Evolutionary conservation across 2,113 vertebrate genomes (phyloP), one percentile per base, ranked within the genome.

Genomic region (Caranx melampygus): DNA sequence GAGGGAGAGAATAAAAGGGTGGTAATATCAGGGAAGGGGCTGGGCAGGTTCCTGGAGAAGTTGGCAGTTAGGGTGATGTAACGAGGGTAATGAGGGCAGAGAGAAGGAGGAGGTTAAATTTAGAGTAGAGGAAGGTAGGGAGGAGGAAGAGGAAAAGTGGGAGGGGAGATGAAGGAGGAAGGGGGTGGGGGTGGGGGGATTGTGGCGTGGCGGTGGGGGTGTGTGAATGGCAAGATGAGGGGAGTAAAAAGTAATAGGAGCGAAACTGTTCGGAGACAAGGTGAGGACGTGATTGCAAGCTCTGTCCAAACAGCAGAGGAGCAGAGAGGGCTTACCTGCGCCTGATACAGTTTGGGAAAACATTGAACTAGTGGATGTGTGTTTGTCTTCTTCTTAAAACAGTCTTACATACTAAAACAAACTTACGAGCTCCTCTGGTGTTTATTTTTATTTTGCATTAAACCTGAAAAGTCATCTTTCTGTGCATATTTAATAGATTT

Each of bases 71-170:
- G 26, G 47, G 8, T 73, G 66, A 82, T 78, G 45, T 76, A 86
- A 75, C 61, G 10, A 71, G 64, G 75, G 57, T 76, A 79, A 81
- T 69, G 68, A 73, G 80, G 37, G 63, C 54, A 70, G 59, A 81
- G 26, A 79, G 71, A 26, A 21, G 44, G 63, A 60, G 34, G 62
- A 40, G 12, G 78, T 70, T 78, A 35, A 71, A 51, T 68, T 71
- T 55, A 40, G 45, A 64, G 73, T 44, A 64, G 59, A 44, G 42
- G 44, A 18, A 64, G 37, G 26, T n/a, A 54, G 37, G 69, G 55
- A 45, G 72, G 11, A 61, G 31, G 51, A 73, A 64, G 21, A 16
- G 47, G 9, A 75, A 47, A 31, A 68, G 40, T 8, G 68, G 67
- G 77, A 69, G 57, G 35, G 44, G 61, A 44, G 37, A 26, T 40